Evolutionary conservation across 2,797 vertebrate genomes (phyloP), one percentile per base, ranked within the genome.

Genomic region (Sciaenops ocellatus): DNA sequence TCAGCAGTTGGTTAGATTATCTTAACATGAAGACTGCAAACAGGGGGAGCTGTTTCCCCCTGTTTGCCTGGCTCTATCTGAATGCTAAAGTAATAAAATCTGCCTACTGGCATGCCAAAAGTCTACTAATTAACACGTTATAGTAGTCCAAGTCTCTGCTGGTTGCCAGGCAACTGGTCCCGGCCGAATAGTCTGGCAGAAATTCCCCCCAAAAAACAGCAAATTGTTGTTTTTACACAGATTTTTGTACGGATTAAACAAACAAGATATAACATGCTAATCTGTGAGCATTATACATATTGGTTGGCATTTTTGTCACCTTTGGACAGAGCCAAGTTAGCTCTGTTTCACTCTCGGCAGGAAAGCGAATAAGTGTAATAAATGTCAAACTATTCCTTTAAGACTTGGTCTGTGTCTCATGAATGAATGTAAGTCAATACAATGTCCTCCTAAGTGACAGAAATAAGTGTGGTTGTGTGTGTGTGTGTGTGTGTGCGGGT

Each of bases 111-210:
- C 48, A 30, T 20, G 55, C 46, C 34, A 22, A 71, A 71, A 84
- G 38, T 50, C 72, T 51, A 65, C 57, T 68, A 64, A 80, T 82
- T 69, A 82, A 59, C 70, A 76, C 8, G 24, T 68, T 47, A n/a
- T 15, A 69, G 38, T 65, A 57, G 69, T 69, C 78, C 63, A 75
- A 61, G 60, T 77, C 72, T 73, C 44, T 57, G 57, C n/a, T 73
- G 54, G 85, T 84, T 87, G 79, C 78, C 69, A 79, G 85, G 82
- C 69, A 87, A 76, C 82, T 76, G 72, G 75, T 76, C 60, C 44
- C 0, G 1, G 26, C 44, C 44, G 79, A 73, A 57, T 30, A 79
- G 57, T 68, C 47, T 79, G 67, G 63, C 63, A 79, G 26, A 24
- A 30, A 47, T 51, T 16, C 57, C 34, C 30, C 48, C 17, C n/a